Base-by-base conservation (phyloP, 1,140 invertebrate genomes). In the Heliconius eleuchia region DNA sequence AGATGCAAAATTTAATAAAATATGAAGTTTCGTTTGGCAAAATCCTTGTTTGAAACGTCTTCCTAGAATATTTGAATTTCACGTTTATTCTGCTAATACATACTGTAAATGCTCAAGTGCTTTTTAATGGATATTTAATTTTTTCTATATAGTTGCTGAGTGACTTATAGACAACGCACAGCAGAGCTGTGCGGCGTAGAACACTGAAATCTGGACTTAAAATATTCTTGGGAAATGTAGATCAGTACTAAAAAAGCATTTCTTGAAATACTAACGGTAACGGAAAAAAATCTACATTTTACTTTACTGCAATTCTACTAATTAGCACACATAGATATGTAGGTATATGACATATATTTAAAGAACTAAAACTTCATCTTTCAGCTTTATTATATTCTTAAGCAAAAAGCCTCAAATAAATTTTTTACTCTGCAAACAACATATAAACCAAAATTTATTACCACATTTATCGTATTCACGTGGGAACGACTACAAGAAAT, bases 391-490 rank as follows among this genome's bases (percentile, higher is more conserved):
- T 8, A 57, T 23, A 23, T 57, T 57, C 55, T 57, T 57, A 57
- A 23, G 18, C n/a, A 57, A n/a, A 57, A 57, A n/a, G 55, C 55
- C 50, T 57, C n/a, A 55, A n/a, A n/a, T 7, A 8, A 71, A 18
- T 71, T 39, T 72, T 72, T 72, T 72, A 72, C 30, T 30, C 19
- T 19, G 71, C 19, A 37, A 42, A n/a, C 37, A 34, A 34, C 34
- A 34, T 34, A 0, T 34, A 34, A 34, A 34, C 11, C 19, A 23
- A 27, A 72, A 72, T 72, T 72, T 72, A 72, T 72, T 37, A n/a
- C 71, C 34, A 37, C 34, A 72, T 72, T 72, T 72, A 72, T 72
- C 39, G 19, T 72, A 72, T 72, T n/a, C 71, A 37, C 34, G 42
- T 37, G 37, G 71, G 71, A 39, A 42, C 7, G 34, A 72, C 27